These are phyloP conservation scores for Dasypogon diadema DNA, from an alignment of 2,888 invertebrate genomes.

Conservation along the genomic window DNA sequence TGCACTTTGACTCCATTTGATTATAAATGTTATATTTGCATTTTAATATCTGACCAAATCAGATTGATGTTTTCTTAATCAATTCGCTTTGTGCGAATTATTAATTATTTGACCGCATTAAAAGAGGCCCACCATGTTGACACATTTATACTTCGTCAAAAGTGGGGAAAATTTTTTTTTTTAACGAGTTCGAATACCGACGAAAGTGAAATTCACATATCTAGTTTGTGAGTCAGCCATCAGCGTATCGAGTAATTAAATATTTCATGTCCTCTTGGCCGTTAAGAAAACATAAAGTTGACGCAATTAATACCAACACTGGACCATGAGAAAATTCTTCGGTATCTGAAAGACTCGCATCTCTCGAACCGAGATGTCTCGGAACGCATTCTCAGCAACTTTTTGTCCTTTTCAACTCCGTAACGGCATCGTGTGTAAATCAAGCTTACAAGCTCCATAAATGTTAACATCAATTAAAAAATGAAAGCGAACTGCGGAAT, in stretches of 20 bases:
- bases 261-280: background rate
- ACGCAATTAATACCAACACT: slow-evolving; percentile 23
- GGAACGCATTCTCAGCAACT: slow-evolving; percentile 25
- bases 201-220: background rate
- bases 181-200: background rate
- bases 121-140: too few relatives aligned
- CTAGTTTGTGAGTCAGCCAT: background rate
- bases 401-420: slow-evolving; percentile 30
- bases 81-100: too few relatives aligned
- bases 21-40: too few relatives aligned
- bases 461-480: slow-evolving; percentile 50
- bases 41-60: too few relatives aligned
- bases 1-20: too few relatives aligned
- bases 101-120: too few relatives aligned
- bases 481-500: slow-evolving; percentile 50
- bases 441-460: slow-evolving; percentile 48
- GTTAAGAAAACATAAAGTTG: slow-evolving; percentile 2
- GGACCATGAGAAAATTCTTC: slow-evolving; percentile 29
- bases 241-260: slow-evolving; percentile 3
- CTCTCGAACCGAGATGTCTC: slow-evolving; percentile 17
- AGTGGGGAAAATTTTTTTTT: too few relatives aligned
- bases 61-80: too few relatives aligned
- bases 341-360: slow-evolving; percentile 6
- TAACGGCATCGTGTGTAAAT: slow-evolving; percentile 41
- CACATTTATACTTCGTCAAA: too few relatives aligned